These are phyloP conservation scores for Panopea generosa DNA, from an alignment of 2,888 invertebrate species.

Conservation along the genomic window DNA sequence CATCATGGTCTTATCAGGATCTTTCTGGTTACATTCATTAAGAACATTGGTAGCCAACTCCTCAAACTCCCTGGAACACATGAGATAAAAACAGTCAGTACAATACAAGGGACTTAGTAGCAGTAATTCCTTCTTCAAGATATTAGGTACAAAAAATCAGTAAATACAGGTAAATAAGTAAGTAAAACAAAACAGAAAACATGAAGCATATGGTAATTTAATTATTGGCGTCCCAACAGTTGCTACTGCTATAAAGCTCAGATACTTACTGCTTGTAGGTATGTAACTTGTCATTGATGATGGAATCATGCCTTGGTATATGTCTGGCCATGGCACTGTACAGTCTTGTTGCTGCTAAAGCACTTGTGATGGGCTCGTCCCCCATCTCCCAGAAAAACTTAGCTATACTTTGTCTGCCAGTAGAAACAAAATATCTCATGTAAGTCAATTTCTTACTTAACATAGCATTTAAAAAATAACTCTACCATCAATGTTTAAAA, in stretches of 20 bases:
- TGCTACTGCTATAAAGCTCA: not conserved
- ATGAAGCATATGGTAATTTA: no score
- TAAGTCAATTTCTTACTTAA: no score
- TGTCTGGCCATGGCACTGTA: slow-evolving; percentile 77
- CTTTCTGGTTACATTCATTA: slow-evolving; percentile 82
- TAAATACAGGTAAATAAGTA: not conserved
- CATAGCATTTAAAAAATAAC: no score
- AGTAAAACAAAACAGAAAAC: not conserved
- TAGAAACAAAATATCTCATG: not conserved
- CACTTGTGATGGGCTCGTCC: slow-evolving; percentile 83
- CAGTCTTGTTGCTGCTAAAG: slow-evolving; percentile 82
- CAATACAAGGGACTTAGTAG: no score
- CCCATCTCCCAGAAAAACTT: slow-evolving; percentile 84
- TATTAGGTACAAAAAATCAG: no score
- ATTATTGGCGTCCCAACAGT: no score
- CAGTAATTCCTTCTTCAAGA: no score
- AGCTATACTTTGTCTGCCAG: slow-evolving; percentile 80
- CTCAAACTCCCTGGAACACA: slow-evolving; percentile 85
- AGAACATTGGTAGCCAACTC: slow-evolving; percentile 82
- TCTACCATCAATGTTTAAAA: no score
- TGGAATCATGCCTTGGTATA: slow-evolving; percentile 76
- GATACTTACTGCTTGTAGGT: slow-evolving; percentile 43
- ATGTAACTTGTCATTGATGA: slow-evolving; percentile 67
- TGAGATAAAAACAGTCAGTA: slow-evolving; percentile 14
- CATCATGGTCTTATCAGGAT: slow-evolving; percentile 84